Percentiles rank a stretch among this genome's conserved stretches.
Evolutionary conservation across 2,888 invertebrate species (phyloP).

Genomic region (Petrolisthes cinctipes): DNA sequence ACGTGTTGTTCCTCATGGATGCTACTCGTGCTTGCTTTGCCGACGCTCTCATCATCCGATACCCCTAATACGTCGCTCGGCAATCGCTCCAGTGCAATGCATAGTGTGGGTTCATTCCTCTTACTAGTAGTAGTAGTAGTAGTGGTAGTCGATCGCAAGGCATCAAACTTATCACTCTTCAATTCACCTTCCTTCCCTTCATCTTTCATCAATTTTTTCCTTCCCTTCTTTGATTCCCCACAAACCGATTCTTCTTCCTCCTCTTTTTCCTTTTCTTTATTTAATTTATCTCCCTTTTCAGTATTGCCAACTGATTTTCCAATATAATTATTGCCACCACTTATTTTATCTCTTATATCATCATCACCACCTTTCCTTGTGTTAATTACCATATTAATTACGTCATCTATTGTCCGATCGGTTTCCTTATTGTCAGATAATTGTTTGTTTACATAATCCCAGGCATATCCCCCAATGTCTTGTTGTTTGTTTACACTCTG

Average conservation of each 20-base stretch:
- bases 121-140: too few relatives aligned
- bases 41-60: slow-evolving; percentile 55
- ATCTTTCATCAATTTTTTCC: not conserved
- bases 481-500: too few relatives aligned
- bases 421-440: slow-evolving; percentile 8
- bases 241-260: not conserved
- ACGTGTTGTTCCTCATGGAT: too few relatives aligned
- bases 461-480: too few relatives aligned
- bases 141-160: not conserved
- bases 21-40: slow-evolving; percentile 53
- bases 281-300: not conserved
- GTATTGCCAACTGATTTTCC: not conserved
- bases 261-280: not conserved
- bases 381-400: slow-evolving; percentile 29
- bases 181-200: not conserved
- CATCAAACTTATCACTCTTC: not conserved
- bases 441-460: not conserved
- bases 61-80: too few relatives aligned
- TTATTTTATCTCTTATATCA: slow-evolving; percentile 1
- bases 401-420: slow-evolving; percentile 22
- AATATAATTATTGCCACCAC: too few relatives aligned
- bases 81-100: too few relatives aligned
- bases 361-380: not conserved
- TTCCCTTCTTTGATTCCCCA: too few relatives aligned
- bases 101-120: too few relatives aligned